phyloP scores from a whole-genome alignment of 2,113 vertebrate genomes.

The Chrysochloris asiatica region DNA sequence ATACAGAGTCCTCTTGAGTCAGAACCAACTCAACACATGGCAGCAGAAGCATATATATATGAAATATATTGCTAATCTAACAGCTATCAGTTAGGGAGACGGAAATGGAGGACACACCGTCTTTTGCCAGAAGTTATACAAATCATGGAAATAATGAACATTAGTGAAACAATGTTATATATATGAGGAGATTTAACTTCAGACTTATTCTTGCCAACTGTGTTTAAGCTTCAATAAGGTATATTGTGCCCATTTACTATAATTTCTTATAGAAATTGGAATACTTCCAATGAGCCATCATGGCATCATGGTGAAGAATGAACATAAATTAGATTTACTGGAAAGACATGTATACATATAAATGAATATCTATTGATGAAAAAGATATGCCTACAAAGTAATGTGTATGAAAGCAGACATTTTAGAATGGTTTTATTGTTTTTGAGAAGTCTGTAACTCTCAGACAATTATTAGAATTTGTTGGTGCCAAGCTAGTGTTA shows the following conservation, averaged over 20 bases:
- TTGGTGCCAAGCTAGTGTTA: conserved; percentile 8
- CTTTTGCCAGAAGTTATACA: background rate
- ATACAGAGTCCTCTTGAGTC: no score
- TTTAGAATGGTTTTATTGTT: conserved; percentile 8
- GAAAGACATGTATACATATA: background rate
- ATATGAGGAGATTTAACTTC: background rate
- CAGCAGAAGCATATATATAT: no score
- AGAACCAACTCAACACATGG: no score
- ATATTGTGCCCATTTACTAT: background rate
- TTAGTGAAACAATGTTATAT: background rate
- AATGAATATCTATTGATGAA: background rate
- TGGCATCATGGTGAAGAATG: background rate
- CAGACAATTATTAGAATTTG: background rate
- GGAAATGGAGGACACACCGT: no score
- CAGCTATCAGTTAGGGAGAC: background rate
- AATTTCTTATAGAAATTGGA: conserved; percentile 16
- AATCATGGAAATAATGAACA: background rate
- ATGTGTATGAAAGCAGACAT: background rate
- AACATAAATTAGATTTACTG: background rate
- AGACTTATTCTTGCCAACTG: background rate
- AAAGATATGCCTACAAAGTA: background rate
- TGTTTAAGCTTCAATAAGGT: background rate
- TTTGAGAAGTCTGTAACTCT: background rate
- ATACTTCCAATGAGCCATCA: conserved; percentile 22
- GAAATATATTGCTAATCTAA: no score